Evolutionary conservation across 2,113 vertebrate species (phyloP), one percentile per base, ranked within the genome.

Genomic region (Apaloderma vittatum): DNA sequence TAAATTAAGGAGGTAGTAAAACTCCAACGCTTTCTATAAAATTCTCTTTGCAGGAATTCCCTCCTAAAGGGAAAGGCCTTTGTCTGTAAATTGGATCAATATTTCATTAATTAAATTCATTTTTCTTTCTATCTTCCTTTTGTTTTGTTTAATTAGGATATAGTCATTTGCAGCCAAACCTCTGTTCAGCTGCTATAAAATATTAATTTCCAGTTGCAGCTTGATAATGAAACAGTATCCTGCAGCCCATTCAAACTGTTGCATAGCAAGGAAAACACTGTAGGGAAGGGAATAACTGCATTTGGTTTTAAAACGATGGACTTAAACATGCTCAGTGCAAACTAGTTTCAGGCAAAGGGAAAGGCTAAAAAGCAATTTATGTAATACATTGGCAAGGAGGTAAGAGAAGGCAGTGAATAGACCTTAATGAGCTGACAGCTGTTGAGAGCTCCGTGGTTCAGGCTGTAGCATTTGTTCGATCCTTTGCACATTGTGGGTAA

Each of bases 111-210:
- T 95, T 88, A 86, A 94, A 95, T 89, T 92, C 11, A 80, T 86
- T 88, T 90, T 93, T 89, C 90, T 79, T 93, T 85, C 52, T 73
- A 65, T 75, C 79, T 84, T 90, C n/a, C 24, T 72, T 94, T 89
- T 90, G 43, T 96, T 95, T 93, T 91, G 12, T 90, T 90, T 96
- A 96, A 97, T 97, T 95, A 97, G 82, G 72, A 76, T 90, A 32
- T 80, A 93, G 85, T 93, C 85, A 78, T 96, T 97, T 97, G 84
- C 88, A 90, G 82, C 65, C 92, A 90, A 97, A 78, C 71, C 52
- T 97, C 95, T 88, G 73, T 94, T 95, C 75, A 94, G 48, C 57
- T 81, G 15, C 46, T 92, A 93, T 86, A 92, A 95, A 86, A 96
- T 92, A 96, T 93, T 94, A n/a, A 81, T 80, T 93, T 96, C 91